Percentiles rank a stretch among this genome's conserved stretches.
Evolutionary conservation across 2,888 invertebrate genomes (phyloP).

Genomic region (Agrilus mali): DNA sequence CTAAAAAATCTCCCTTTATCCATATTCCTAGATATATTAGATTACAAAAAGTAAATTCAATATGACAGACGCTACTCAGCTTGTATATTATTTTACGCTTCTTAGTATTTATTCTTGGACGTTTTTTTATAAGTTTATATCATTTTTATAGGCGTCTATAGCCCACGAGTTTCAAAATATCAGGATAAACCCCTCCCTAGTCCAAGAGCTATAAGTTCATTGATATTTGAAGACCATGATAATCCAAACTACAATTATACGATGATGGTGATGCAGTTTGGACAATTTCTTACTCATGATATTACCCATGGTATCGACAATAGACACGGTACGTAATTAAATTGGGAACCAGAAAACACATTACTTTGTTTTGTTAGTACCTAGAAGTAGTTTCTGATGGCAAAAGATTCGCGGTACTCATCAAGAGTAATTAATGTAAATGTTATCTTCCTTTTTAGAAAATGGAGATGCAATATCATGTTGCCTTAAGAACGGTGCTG

Average conservation of each 20-base stretch:
- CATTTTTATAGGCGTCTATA: conserved; percentile 44
- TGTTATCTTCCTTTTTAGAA: conserved; percentile 32
- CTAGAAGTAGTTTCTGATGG: no score
- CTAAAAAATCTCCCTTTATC: no score
- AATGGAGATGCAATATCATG: conserved; percentile 62
- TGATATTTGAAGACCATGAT: conserved; percentile 45
- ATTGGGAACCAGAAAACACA: neutral
- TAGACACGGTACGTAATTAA: conserved; percentile 43
- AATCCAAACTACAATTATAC: conserved; percentile 49
- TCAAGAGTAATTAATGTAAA: no score
- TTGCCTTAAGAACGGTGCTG: conserved; percentile 48
- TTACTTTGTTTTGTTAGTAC: no score
- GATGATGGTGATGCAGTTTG: conserved; percentile 65
- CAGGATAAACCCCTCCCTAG: conserved; percentile 47
- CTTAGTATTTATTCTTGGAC: no score
- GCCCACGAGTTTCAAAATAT: conserved; percentile 38
- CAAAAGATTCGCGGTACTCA: no score
- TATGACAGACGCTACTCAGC: no score
- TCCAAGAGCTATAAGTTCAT: conserved; percentile 53
- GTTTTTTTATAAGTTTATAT: no score
- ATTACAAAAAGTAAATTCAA: no score
- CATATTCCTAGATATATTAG: no score
- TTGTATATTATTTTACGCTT: no score
- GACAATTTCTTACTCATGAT: conserved; percentile 69
- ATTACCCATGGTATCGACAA: conserved; percentile 57